Evolutionary conservation across 2,888 invertebrate species (phyloP).

Genomic region (Polydrusus tereticollis): DNA sequence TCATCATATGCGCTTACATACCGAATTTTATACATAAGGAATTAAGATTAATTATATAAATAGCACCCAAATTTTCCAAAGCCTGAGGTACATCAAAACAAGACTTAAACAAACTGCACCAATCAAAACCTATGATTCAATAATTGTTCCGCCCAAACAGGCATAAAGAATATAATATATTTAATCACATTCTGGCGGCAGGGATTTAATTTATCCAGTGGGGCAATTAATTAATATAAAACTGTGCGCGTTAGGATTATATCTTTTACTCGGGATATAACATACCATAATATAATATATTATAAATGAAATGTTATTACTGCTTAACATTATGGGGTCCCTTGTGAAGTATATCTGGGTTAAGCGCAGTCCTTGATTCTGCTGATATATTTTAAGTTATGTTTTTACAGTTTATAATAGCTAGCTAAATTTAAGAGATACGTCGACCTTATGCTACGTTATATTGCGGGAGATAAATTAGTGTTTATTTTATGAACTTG

Average conservation of each 20-base stretch:
- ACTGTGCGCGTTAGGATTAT: constrained; percentile 8
- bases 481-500: no score
- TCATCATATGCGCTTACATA: background rate
- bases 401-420: background rate
- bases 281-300: background rate
- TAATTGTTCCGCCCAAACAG: constrained; percentile 23
- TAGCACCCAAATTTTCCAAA: background rate
- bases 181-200: constrained; percentile 7
- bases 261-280: background rate
- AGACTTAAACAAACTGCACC: constrained; percentile 10
- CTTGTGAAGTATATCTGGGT: background rate
- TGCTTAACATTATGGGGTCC: background rate
- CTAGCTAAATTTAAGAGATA: background rate
- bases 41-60: background rate
- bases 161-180: constrained; percentile 16
- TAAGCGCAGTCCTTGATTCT: background rate
- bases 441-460: background rate
- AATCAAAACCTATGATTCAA: constrained; percentile 16
- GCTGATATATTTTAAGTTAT: background rate
- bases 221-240: constrained; percentile 18
- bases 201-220: constrained; percentile 11
- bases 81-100: constrained; percentile 3
- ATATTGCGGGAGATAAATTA: background rate
- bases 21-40: background rate
- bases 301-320: background rate